Evolutionary conservation across 2,888 invertebrate species (phyloP).

Genomic region (Tetragonisca angustula): DNA sequence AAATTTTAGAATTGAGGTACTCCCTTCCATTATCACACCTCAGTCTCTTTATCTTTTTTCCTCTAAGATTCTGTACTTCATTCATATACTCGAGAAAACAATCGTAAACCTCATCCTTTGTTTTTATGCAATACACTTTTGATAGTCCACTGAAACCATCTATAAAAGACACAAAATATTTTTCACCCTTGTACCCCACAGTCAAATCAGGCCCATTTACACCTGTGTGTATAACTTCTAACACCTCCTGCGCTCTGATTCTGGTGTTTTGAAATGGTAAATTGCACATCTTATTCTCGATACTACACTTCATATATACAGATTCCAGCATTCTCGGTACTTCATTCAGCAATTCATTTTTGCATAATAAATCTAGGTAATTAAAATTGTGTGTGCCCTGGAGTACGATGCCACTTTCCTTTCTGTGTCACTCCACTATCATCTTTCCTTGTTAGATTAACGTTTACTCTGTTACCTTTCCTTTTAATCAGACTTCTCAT

Average conservation of each 20-base stretch:
- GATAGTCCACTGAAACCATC: conserved; percentile 33
- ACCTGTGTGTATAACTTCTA: conserved; percentile 33
- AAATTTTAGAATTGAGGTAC: conserved; percentile 22
- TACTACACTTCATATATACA: conserved; percentile 36
- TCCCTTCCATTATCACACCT: conserved; percentile 23
- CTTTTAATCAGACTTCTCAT: conserved; percentile 37
- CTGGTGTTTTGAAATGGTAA: conserved; percentile 57
- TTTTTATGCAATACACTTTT: conserved; percentile 9
- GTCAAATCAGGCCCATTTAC: conserved; percentile 17
- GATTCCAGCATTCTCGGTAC: conserved; percentile 38
- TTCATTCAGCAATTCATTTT: conserved; percentile 35
- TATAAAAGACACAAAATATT: conserved; percentile 30
- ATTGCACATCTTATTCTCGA: conserved; percentile 57
- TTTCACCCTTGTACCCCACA: background rate
- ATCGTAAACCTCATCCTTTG: conserved; percentile 15
- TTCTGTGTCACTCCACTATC: conserved; percentile 33
- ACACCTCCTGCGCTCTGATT: conserved; percentile 23
- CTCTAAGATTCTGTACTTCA: conserved; percentile 2
- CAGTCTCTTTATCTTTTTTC: conserved; percentile 10
- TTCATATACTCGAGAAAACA: conserved; percentile 12
- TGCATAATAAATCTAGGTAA: conserved; percentile 46
- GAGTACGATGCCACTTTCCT: conserved; percentile 61
- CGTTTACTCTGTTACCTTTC: background rate
- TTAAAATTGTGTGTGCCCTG: conserved; percentile 66
- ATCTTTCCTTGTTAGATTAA: background rate